Evolutionary conservation across 2,888 invertebrate genomes (phyloP), one percentile per base, ranked within the genome.

Genomic region (Scaptomyza cyrtandrae): DNA sequence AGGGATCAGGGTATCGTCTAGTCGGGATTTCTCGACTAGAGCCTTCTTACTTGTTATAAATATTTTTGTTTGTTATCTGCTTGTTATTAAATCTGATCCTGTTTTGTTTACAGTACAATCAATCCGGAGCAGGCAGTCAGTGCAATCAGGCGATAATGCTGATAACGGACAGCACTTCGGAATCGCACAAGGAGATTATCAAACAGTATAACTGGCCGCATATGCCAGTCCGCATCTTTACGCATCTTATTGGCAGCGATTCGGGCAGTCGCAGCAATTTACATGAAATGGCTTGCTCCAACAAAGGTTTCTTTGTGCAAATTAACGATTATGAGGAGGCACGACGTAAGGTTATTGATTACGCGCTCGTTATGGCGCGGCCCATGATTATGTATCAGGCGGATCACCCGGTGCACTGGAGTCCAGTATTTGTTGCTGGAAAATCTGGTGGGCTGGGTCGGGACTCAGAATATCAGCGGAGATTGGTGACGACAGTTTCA

Each of bases 61-160:
- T 35, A 7, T 37, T 24, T 10, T 4, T 52, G n/a, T 16, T 2
- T 13, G 13, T 3, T 19, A 6, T 9, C 29, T 29, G 29, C 24
- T 29, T 43, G 19, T 37, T 0, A 0, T 24, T 24, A 14, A 19
- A 3, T 6, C 19, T 37, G 10, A n/a, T 14, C n/a, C 39, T 37
- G n/a, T 14, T 14, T 19, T n/a, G 19, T 9, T 90, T 92, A 10
- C 90, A 96, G 94, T 97, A 97, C 88, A 97, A 97, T 90, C 95
- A 96, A 77, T 96, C 96, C 0, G 95, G 96, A 0, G 95, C 95
- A 86, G 98, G 98, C 5, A 96, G 97, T 85, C 97, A 98, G 90
- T 99, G 99, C 91, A 99, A 99, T 93, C 98, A 98, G 93, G 99
- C 98, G 2, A 98, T 99, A 58, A 98, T 99, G 96, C 93, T 99